Evolutionary conservation across 2,113 vertebrate genomes (phyloP).

Genomic region (Malaclemys terrapin): DNA sequence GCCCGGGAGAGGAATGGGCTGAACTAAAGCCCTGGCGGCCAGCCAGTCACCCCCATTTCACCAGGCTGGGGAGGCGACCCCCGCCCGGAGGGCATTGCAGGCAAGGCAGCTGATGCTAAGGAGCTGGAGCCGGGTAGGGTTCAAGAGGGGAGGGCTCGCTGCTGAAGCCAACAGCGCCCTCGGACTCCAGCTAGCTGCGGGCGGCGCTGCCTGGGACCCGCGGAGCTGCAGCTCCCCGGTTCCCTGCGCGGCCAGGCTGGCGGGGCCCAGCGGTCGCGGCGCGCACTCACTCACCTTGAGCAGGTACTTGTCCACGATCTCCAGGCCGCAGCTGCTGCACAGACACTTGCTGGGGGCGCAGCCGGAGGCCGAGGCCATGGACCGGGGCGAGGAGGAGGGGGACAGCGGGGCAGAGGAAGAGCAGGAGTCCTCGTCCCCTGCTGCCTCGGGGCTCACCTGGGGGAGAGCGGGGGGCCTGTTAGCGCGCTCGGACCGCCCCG

Average conservation of each 20-base stretch:
- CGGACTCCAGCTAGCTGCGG: no score
- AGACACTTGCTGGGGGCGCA: constrained; percentile 82
- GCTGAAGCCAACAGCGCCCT: not conserved
- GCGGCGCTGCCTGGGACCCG: not conserved
- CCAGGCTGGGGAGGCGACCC: no score
- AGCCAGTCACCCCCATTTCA: not conserved
- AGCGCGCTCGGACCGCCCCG: not conserved
- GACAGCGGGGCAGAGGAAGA: constrained; percentile 84
- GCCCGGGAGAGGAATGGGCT: no score
- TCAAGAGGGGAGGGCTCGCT: not conserved
- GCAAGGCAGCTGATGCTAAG: not conserved
- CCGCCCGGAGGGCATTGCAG: not conserved
- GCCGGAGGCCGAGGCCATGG: constrained; percentile 88
- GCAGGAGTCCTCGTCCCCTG: constrained; percentile 86
- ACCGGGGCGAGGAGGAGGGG: constrained; percentile 88
- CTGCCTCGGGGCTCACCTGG: constrained; percentile 84
- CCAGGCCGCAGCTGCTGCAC: constrained; percentile 92
- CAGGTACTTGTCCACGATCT: constrained; percentile 97
- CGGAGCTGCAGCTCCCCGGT: not conserved
- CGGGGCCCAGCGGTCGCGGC: no score
- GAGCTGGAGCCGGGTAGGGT: not conserved
- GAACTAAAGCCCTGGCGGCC: not conserved
- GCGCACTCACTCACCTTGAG: constrained; percentile 86
- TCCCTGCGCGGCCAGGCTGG: not conserved
- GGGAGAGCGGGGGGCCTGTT: not conserved